Evolutionary conservation across 2,888 invertebrate species (phyloP).

Genomic region (Tipula vernalis): DNA sequence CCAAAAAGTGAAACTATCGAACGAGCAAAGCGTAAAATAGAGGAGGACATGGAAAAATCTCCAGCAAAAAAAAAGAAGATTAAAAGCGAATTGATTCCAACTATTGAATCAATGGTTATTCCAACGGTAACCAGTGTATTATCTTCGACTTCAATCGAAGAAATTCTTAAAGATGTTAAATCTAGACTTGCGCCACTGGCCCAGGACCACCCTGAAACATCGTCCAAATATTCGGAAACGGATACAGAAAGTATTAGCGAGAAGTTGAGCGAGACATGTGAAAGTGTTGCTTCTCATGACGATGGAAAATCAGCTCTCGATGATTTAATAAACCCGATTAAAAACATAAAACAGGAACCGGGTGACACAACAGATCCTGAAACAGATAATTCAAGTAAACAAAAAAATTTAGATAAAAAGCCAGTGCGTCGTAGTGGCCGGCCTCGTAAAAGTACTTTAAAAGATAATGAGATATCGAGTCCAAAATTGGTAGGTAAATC

Average conservation of each 20-base stretch:
- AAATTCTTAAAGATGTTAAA: not conserved
- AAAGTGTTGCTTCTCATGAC: conserved; percentile 19
- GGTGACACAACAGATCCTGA: conserved; percentile 12
- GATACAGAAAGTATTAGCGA: conserved; percentile 42
- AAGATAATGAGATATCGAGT: conserved; percentile 18
- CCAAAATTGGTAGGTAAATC: conserved; percentile 8
- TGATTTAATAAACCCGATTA: not conserved
- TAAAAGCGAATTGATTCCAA: not conserved
- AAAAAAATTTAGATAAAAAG: conserved; percentile 36
- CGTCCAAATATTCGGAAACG: conserved; percentile 48
- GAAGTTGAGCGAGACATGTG: conserved; percentile 25
- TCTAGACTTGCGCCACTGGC: not conserved
- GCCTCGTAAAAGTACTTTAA: conserved; percentile 37
- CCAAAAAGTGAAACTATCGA: not conserved
- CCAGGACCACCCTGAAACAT: conserved; percentile 17
- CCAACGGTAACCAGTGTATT: not conserved
- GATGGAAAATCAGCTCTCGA: conserved; percentile 12
- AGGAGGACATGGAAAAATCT: not conserved
- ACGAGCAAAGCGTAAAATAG: not conserved
- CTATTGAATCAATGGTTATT: not conserved
- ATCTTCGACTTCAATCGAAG: not conserved
- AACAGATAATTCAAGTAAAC: conserved; percentile 37
- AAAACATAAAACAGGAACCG: conserved; percentile 7
- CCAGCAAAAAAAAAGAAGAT: not conserved
- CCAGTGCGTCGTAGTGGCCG: conserved; percentile 37